A percentile compares a stretch with the other conserved stretches of the same genome.
phyloP scores from a whole-genome alignment of 2,797 vertebrate genomes.

The Sebastes taczanowskii region DNA sequence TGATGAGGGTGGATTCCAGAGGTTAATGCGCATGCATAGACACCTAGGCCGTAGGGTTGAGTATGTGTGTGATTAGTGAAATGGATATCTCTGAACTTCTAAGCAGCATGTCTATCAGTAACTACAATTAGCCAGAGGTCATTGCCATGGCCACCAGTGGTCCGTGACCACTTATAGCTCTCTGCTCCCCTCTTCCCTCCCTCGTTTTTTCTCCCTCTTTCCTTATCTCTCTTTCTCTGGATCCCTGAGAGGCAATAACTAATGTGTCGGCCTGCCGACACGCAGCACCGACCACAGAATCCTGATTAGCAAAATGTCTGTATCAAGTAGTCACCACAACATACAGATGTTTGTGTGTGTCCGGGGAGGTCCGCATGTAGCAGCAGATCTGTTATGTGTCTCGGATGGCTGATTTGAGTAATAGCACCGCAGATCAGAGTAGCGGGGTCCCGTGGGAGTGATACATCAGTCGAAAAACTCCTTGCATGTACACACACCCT shows the following conservation, averaged over 20 bases:
- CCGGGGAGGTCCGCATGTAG: conserved; percentile 45
- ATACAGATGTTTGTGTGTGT: conserved; percentile 36
- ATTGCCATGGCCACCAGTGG: conserved; percentile 63
- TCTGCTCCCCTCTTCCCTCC: conserved; percentile 3
- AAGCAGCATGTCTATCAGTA: conserved; percentile 70
- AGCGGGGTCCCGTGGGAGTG: conserved; percentile 51
- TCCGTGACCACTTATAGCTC: conserved; percentile 60
- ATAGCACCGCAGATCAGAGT: conserved; percentile 63
- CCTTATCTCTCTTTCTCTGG: conserved; percentile 9
- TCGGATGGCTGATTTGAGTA: conserved; percentile 71
- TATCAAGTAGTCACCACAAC: conserved; percentile 47
- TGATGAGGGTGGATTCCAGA: conserved; percentile 41
- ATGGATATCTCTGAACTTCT: conserved; percentile 66
- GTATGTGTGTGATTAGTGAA: conserved; percentile 47
- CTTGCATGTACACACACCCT: conserved; percentile 41
- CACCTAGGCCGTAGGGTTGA: conserved; percentile 5
- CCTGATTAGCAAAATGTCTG: conserved; percentile 58
- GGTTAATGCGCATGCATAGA: conserved; percentile 15
- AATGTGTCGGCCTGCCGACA: conserved; percentile 34
- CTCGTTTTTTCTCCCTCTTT: not conserved
- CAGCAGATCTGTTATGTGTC: conserved; percentile 67
- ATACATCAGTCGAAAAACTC: conserved; percentile 62
- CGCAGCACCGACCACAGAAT: conserved; percentile 45
- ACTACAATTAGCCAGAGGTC: conserved; percentile 75
- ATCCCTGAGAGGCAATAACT: conserved; percentile 38